Evolutionary conservation across 2,797 vertebrate genomes (phyloP).

Genomic region (Phoebastria nigripes): DNA sequence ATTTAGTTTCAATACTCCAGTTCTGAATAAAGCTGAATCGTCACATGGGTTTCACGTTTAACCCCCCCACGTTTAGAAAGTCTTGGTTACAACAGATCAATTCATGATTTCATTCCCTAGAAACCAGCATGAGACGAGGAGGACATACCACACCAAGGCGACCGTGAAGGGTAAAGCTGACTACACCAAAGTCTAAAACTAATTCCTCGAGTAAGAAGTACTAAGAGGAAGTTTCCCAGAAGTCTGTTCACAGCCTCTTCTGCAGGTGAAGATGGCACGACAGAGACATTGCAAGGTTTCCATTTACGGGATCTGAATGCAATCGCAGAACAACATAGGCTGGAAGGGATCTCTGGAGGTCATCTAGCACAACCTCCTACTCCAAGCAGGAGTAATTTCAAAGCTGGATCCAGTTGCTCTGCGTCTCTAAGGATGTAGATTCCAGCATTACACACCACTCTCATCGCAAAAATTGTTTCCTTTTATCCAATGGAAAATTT

Average conservation of each 20-base stretch:
- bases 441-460: neutral
- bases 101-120: neutral
- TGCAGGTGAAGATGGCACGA: neutral
- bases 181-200: neutral
- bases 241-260: neutral
- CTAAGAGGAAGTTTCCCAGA: neutral
- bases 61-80: neutral
- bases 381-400: neutral
- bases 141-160: neutral
- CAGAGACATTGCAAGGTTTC: neutral
- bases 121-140: neutral
- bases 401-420: neutral
- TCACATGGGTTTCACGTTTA: neutral
- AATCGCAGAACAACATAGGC: neutral
- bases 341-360: neutral
- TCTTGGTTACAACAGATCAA: neutral
- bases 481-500: neutral
- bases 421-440: neutral
- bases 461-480: neutral
- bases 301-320: neutral
- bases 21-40: neutral
- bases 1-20: neutral
- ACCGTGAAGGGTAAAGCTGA: neutral
- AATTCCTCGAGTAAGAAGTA: neutral
- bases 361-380: neutral